Conservation (phyloP, 1,140 invertebrate species). For the Diachasma alloeum region DNA sequence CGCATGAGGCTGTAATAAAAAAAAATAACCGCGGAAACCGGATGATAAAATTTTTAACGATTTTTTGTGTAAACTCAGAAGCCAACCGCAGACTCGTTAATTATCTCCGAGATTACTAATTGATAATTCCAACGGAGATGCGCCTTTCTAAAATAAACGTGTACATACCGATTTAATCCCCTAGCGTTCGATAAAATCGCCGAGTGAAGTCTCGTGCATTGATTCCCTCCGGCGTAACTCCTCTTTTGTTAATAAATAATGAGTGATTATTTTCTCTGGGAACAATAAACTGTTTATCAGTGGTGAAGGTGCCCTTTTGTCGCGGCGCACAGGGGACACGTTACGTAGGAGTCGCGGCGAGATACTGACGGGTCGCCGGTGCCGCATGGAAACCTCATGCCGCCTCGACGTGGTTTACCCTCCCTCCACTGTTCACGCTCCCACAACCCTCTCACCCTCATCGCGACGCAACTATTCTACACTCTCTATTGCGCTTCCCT, state of each 20-base stretch:
- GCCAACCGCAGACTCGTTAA: not conserved
- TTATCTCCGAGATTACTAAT: not conserved
- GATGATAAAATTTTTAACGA: not conserved
- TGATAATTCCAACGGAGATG: no score
- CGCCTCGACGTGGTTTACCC: constrained; percentile 21
- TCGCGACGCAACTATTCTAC: constrained; percentile 3
- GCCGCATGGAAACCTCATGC: constrained; percentile 56
- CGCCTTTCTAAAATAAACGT: no score
- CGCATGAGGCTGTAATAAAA: not conserved
- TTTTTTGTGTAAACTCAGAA: not conserved
- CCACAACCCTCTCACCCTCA: constrained; percentile 33
- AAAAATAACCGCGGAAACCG: not conserved
- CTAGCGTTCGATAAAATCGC: not conserved
- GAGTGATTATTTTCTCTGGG: not conserved
- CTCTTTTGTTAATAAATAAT: not conserved
- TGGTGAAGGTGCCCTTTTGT: not conserved
- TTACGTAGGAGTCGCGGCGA: constrained; percentile 53
- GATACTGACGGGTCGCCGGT: constrained; percentile 51
- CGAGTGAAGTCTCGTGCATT: not conserved
- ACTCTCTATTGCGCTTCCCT: constrained; percentile 22
- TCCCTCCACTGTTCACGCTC: constrained; percentile 36
- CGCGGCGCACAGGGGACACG: constrained; percentile 34
- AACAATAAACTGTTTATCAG: not conserved
- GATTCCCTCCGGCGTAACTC: not conserved
- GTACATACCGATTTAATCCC: not conserved